Evolutionary conservation across 2,888 invertebrate species (phyloP), one percentile per base, ranked within the genome.

Genomic region (Coelinius sp.): DNA sequence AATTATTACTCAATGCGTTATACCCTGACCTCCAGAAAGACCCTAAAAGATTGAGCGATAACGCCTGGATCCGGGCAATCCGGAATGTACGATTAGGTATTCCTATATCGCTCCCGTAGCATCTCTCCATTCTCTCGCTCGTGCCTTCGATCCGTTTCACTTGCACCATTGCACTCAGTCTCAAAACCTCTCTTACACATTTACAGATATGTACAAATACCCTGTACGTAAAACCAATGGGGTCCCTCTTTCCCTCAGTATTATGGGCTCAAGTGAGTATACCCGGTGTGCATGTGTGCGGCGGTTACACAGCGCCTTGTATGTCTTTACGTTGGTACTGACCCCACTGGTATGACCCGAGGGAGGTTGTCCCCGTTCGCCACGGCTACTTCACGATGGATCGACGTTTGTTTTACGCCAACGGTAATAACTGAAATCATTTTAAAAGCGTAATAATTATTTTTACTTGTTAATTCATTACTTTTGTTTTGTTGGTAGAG

Each of bases 311-410:
- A 76, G 77, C 75, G 79, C 79, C 53, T 77, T 78, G 78, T 78
- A 79, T 75, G 70, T 75, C 73, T 76, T 75, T 77, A 73, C 73
- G 73, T 77, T 49, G 71, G 74, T 75, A 77, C 77, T 81, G 83
- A 83, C 81, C 83, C 79, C 78, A 65, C 68, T 41, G 53, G 75
- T 82, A 82, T 83, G 82, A 83, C 74, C 64, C 25, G 73, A 76
- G 76, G 75, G 77, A 70, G 75, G 68, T 75, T 74, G 75, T 77
- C 71, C 52, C 67, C 63, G 71, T 70, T 68, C 73, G 65, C 71
- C 41, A 56, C 59, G 46, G 65, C 73, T 68, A 52, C 70, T 64
- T 65, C 65, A 68, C 68, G 59, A 66, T 71, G 46, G 20, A 71
- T 64, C 70, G 49, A 69, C 63, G 66, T 56, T 63, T 70, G 52